phyloP scores from a whole-genome alignment of 2,113 vertebrate genomes.

The Mellivora capensis region DNA sequence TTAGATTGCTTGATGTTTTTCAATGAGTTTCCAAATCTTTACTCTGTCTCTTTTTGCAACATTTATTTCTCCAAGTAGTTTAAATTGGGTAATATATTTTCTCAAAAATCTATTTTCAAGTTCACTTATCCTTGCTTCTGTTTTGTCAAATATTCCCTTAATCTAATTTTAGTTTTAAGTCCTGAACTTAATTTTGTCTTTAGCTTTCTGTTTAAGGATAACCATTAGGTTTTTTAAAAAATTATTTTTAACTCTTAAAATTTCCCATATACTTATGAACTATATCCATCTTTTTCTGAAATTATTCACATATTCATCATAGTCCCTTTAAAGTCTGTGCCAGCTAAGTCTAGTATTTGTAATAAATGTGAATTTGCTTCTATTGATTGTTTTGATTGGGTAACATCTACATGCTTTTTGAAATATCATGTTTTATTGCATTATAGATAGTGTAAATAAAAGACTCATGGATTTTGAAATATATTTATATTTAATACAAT shows the following conservation, averaged over 20 bases:
- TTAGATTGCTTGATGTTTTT: not conserved
- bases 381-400: not conserved
- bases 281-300: not conserved
- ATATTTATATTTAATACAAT: not conserved
- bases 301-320: not conserved
- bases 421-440: not conserved
- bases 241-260: not conserved
- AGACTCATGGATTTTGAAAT: not conserved
- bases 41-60: not conserved
- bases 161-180: not conserved
- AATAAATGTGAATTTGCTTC: not conserved
- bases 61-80: not conserved
- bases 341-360: not conserved
- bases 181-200: not conserved
- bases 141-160: not conserved
- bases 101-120: not conserved
- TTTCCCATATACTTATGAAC: not conserved
- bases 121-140: not conserved
- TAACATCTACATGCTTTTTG: not conserved
- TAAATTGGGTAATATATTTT: not conserved
- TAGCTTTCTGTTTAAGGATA: not conserved
- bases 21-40: not conserved
- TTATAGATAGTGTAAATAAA: not conserved
- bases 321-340: not conserved
- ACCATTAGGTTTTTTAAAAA: too few species aligned